Conservation (phyloP, 2,888 invertebrate species). For the Chaetoderma sp. region DNA sequence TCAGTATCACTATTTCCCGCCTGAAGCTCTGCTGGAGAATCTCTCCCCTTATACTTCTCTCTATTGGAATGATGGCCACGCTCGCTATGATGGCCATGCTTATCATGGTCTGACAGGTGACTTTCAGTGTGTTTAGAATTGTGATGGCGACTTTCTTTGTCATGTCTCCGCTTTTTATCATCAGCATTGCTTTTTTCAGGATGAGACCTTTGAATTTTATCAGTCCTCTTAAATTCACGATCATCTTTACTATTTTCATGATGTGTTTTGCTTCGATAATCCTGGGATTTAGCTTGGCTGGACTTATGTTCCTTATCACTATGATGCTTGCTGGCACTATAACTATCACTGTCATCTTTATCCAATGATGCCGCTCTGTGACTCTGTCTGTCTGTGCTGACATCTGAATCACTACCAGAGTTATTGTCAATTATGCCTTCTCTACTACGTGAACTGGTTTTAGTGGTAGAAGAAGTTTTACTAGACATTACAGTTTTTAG, state of each 20-base stretch:
- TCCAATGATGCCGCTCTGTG: neutral
- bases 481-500: too few species aligned
- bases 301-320: neutral
- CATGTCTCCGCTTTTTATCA: slow-evolving; percentile 1
- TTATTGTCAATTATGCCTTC: slow-evolving; percentile 7
- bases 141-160: neutral
- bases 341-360: too few species aligned
- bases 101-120: too few species aligned
- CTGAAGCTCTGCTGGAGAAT: too few species aligned
- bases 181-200: neutral
- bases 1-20: too few species aligned
- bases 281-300: neutral
- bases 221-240: neutral
- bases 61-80: neutral
- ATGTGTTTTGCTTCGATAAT: neutral
- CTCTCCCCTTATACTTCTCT: too few species aligned
- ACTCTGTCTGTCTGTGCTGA: neutral
- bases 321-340: slow-evolving; percentile 5
- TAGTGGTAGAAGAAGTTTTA: too few species aligned
- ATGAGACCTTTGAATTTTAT: neutral
- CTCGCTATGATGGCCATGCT: too few species aligned
- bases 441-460: too few species aligned
- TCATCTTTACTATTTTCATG: neutral
- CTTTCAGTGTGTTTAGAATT: too few species aligned
- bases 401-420: neutral